Conservation (phyloP, 2,888 invertebrate species). For the Drosophila gaucha region DNA sequence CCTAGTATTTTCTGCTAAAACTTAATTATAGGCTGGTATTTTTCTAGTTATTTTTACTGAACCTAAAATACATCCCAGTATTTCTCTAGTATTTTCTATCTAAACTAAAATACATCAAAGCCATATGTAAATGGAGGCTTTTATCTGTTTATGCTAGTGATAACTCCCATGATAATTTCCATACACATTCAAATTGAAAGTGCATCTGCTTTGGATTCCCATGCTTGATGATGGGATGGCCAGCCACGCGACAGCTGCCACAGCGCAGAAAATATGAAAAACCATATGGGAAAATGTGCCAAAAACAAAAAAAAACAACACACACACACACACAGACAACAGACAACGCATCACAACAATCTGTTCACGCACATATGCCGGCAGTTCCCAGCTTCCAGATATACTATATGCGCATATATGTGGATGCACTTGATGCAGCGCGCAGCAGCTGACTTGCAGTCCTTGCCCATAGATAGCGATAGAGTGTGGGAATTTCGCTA, state of each 20-base stretch:
- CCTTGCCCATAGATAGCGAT: constrained; percentile 59
- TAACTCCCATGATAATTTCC: constrained; percentile 1
- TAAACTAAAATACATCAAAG: too few relatives aligned
- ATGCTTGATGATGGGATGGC: constrained; percentile 21
- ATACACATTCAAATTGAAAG: constrained; percentile 21
- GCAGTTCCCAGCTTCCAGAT: constrained; percentile 26
- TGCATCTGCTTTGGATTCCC: constrained; percentile 64
- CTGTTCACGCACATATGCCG: constrained; percentile 65
- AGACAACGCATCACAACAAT: constrained; percentile 47
- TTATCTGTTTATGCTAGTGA: background rate
- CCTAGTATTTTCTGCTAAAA: background rate
- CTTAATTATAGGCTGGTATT: too few relatives aligned
- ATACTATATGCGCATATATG: constrained; percentile 7
- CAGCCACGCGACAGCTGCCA: constrained; percentile 70
- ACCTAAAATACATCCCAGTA: background rate
- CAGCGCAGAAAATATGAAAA: constrained; percentile 47
- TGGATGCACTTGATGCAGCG: constrained; percentile 64
- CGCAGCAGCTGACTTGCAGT: constrained; percentile 74
- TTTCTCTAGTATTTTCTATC: background rate
- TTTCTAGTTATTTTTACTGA: too few relatives aligned
- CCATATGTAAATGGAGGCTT: too few relatives aligned
- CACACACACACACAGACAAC: constrained; percentile 11
- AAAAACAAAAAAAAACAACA: constrained; percentile 43
- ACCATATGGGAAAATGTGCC: constrained; percentile 75
- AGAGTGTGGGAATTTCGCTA: constrained; percentile 71